Evolutionary conservation across 2,888 invertebrate genomes (phyloP), one percentile per base, ranked within the genome.

Genomic region (Lasioglossum oenotherae): DNA sequence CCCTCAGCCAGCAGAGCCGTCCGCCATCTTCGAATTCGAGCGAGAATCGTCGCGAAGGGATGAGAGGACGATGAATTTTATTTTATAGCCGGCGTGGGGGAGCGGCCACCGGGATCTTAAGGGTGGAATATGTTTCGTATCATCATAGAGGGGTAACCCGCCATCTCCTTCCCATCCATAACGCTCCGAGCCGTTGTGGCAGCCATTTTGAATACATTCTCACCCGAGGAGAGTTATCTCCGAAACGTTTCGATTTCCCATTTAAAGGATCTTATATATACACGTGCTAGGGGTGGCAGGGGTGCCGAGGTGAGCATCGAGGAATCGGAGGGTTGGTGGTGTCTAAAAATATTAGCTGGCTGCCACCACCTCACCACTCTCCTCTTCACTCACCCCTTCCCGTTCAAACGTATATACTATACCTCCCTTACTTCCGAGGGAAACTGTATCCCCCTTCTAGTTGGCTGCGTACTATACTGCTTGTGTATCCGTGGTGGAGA

Each of bases 141-240:
- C 94, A 95, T 95, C 94, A 94, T 93, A 93, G 94, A 86, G 94
- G 94, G 88, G 86, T 94, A 92, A 92, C 92, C 93, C 93, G 91
- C 92, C 92, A 92, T 93, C 92, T 93, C 93, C 92, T 92, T 91
- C 91, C 93, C 91, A 92, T 91, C 92, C 93, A 92, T 93, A 92
- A 93, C 93, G 92, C 92, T 87, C 80, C 46, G 79, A 79, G 84
- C 87, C 88, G 85, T 82, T 81, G 86, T 84, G 88, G 91, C 91
- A 93, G 95, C 95, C 95, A 95, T 95, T 95, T 95, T 95, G 95
- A 95, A 95, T 95, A 94, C 92, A 95, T 95, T 95, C 94, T 93
- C 94, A 92, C 95, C 92, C 94, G 86, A 92, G 93, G 93, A 94
- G 93, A 95, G 94, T 95, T 95, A 95, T 95, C 94, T 95, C 92